A percentile compares a stretch with the other conserved stretches of the same genome.
phyloP scores from a whole-genome alignment of 2,113 vertebrate genomes.

The Sinocyclocheilus anophthalmus region DNA sequence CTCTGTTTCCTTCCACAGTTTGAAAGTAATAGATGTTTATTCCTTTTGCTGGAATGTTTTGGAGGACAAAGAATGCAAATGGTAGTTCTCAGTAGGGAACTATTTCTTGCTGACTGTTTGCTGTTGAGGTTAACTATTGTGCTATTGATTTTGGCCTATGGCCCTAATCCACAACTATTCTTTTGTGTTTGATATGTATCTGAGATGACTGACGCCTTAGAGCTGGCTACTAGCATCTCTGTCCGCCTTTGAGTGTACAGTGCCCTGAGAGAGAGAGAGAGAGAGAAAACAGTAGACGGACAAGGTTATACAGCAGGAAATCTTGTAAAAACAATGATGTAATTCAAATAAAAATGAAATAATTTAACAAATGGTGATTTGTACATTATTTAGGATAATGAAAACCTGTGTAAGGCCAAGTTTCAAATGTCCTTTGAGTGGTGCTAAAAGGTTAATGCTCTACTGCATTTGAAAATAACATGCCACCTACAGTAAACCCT shows the following conservation, averaged over 20 bases:
- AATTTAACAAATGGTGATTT: constrained; percentile 36
- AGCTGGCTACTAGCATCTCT: constrained; percentile 37
- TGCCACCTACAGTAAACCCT: neutral
- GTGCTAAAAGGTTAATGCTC: neutral
- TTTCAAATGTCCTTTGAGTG: neutral
- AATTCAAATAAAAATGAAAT: neutral
- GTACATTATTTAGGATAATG: neutral
- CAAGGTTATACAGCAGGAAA: neutral
- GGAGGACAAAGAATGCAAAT: constrained; percentile 71
- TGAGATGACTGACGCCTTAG: constrained; percentile 45
- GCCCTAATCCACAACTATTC: constrained; percentile 55
- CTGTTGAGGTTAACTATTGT: constrained; percentile 64
- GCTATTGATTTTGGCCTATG: constrained; percentile 63
- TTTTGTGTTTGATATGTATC: constrained; percentile 48
- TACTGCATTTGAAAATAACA: neutral
- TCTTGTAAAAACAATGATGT: constrained; percentile 17
- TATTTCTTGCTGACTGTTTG: constrained; percentile 71
- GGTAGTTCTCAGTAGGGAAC: constrained; percentile 65
- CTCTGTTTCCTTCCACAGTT: constrained; percentile 40
- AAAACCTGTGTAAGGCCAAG: neutral
- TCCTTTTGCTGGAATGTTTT: constrained; percentile 64
- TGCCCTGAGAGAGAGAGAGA: neutral
- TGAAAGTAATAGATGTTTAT: constrained; percentile 73
- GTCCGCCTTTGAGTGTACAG: constrained; percentile 30
- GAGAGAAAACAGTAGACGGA: constrained; percentile 48